Conservation (phyloP, 2,113 vertebrate genomes). For the Elaphurus davidianus region DNA sequence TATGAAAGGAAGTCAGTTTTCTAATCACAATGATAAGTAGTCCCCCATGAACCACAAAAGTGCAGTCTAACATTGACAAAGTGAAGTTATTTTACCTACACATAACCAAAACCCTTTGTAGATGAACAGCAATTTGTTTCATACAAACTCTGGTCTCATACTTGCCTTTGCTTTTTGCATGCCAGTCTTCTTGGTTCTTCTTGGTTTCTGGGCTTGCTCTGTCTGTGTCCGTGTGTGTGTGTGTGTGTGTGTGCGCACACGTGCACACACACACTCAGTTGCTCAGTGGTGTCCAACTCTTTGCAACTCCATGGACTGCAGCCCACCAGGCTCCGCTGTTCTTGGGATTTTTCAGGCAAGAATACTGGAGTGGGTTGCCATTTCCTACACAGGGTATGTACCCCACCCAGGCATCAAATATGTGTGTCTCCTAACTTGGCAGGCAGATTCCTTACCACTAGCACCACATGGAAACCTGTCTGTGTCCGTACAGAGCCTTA, state of each 20-base stretch:
- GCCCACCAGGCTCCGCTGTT: background rate
- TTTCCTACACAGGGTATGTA: background rate
- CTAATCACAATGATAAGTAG: background rate
- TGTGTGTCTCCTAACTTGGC: background rate
- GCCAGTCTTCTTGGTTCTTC: background rate
- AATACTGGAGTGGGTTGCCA: background rate
- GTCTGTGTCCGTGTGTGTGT: background rate
- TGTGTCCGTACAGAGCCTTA: background rate
- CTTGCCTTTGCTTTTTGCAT: background rate
- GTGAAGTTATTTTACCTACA: background rate
- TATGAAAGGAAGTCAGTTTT: background rate
- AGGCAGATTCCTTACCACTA: background rate
- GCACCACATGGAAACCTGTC: background rate
- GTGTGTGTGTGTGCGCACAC: accelerated
- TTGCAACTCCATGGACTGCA: background rate
- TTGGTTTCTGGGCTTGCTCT: background rate
- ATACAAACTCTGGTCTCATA: background rate
- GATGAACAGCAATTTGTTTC: background rate
- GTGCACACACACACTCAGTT: accelerated
- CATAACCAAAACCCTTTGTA: background rate
- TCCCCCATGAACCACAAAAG: background rate
- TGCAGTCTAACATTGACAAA: background rate
- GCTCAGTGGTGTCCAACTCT: background rate
- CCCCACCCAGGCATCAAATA: background rate
- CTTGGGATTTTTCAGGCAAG: background rate